Base-by-base conservation (phyloP, 2,797 vertebrate genomes). In the Helarctos malayanus region DNA sequence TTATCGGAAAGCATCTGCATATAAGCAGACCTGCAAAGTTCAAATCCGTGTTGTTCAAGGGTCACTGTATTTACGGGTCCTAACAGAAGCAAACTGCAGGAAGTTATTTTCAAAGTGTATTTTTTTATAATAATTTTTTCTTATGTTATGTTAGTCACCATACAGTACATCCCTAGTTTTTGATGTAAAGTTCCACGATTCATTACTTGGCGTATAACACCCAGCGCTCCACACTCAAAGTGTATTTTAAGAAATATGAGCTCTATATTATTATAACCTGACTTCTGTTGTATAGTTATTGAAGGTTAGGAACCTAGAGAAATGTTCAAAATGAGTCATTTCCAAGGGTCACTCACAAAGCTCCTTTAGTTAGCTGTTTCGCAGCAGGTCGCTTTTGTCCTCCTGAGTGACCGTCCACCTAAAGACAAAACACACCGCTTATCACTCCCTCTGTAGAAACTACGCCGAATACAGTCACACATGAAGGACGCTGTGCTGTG, bases 291-390 rank as follows among this genome's bases (percentile, higher is more conserved):
- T 90, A 4, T 47, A 0, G 25, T 54, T 32, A 92, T 7, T 96
- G 76, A 97, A 91, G 75, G 6, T 80, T 29, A 91, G 59, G 47
- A 41, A 32, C 14, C 76, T 92, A 90, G 63, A 85, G 35, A 49
- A 96, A 97, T 2, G 16, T 71, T 69, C 91, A 29, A 15, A 97
- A 83, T 2, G 41, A 91, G 38, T 52, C 71, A 86, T 57, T 47
- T 13, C 95, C 76, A 1, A 92, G 76, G 32, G 89, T 14, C 7
- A 99, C 99, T 99, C 98, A 99, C 99, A 99, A 99, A 98, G 99
- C 99, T 99, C 99, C 99, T 99, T 99, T 99, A 91, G 99, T 99
- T 76, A 99, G 99, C 59, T 99, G 99, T 35, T 99, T 99, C 89
- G 98, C 98, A 97, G 99, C 99, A 76, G 99, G 99, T 97, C 99